Percentiles rank a stretch among this genome's conserved stretches.
Evolutionary conservation across 2,888 invertebrate genomes (phyloP).

Genomic region (Hirtodrosophila alboralis): DNA sequence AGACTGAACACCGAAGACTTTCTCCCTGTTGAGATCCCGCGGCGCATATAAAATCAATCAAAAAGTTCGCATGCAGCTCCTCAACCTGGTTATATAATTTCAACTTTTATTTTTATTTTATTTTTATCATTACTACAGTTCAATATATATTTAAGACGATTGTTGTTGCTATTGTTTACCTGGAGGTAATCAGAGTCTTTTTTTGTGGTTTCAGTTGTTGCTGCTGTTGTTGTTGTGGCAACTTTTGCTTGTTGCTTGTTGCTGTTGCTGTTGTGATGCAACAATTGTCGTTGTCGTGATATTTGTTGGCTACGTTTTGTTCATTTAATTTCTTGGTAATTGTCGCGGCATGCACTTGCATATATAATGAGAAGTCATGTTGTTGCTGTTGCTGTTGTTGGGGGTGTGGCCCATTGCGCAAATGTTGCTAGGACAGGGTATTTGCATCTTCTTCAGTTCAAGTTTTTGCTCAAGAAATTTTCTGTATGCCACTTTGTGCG

Average conservation of each 20-base stretch:
- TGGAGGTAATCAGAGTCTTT: slow-evolving; percentile 52
- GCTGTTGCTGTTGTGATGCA: slow-evolving; percentile 40
- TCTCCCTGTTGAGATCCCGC: slow-evolving; percentile 50
- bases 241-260: slow-evolving; percentile 25
- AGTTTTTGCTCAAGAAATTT: slow-evolving; percentile 5
- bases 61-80: slow-evolving; percentile 54
- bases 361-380: slow-evolving; percentile 65
- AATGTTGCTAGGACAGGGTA: slow-evolving; percentile 48
- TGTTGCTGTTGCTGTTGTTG: slow-evolving; percentile 16
- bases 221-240: slow-evolving; percentile 35
- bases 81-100: slow-evolving; percentile 77
- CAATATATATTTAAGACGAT: slow-evolving; percentile 47
- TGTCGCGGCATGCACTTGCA: slow-evolving; percentile 76
- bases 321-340: slow-evolving; percentile 76
- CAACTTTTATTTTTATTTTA: slow-evolving; percentile 17
- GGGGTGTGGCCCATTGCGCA: slow-evolving; percentile 48
- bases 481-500: not conserved
- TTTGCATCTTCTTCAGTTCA: slow-evolving; percentile 16
- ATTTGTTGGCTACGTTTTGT: slow-evolving; percentile 61
- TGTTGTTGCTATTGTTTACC: slow-evolving; percentile 21
- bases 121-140: slow-evolving; percentile 53
- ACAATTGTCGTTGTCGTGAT: slow-evolving; percentile 44
- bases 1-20: too few relatives aligned
- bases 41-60: slow-evolving; percentile 52
- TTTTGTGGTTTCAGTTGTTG: slow-evolving; percentile 31